Evolutionary conservation across 1,140 invertebrate species (phyloP), one percentile per base, ranked within the genome.

Genomic region (Metaphire vulgaris): DNA sequence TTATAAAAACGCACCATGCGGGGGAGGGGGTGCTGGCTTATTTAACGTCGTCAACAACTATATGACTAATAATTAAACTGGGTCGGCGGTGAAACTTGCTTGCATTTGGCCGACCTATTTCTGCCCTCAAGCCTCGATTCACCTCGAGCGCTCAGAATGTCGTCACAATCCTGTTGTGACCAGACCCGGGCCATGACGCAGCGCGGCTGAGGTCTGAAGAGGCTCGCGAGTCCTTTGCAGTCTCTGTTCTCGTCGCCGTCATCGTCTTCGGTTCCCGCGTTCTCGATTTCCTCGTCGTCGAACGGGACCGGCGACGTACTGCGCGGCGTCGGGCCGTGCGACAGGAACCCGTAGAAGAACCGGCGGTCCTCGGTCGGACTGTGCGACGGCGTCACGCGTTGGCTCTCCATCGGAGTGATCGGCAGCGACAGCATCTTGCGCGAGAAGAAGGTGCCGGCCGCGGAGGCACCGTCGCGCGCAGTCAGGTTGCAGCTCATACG

Each of bases 201-300:
- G n/a, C 74, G 67, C 21, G 77, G 77, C 68, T 69, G 33, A 0
- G 77, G 77, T 29, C 72, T 78, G 68, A 78, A 75, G 21, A 78
- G 32, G 64, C 73, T 56, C 14, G 77, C 77, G 34, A 78, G 29
- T 41, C 77, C 77, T 26, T 75, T 72, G n/a, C 72, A 77, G 29
- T 34, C n/a, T 14, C 65, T 71, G 12, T 74, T 65, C 26, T 74
- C 74, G n/a, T 77, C 76, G 12, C 67, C 74, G 14, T 74, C 74
- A 16, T 77, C 76, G 6, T 34, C 41, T 0, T n/a, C 32, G 30
- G 6, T 56, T 56, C 6, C 41, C 6, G 6, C 6, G 41, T 21
- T 56, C 29, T 33, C 32, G n/a, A 74, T 72, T 41, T 77, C 76
- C 33, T 78, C 77, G 1, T 28, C 69, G 1, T 30, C 33, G 28